Percentiles rank a stretch among this genome's conserved stretches.
Evolutionary conservation across 2,888 invertebrate species (phyloP).

Genomic region (Melanchra persicariae): DNA sequence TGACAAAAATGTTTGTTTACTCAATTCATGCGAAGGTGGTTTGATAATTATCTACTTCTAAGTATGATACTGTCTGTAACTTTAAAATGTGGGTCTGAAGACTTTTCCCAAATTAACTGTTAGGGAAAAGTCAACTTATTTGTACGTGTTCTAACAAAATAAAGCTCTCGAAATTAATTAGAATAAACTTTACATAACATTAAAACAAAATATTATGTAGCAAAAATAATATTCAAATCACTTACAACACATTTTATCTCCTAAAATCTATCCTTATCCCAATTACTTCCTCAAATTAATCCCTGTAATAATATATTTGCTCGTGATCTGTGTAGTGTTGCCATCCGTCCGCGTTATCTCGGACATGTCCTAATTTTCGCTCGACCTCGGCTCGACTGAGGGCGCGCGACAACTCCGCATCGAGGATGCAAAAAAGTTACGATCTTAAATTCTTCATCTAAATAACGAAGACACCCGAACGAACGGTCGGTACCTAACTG

Average conservation of each 20-base stretch:
- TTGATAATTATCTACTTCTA: constrained; percentile 6
- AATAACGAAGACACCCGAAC: constrained; percentile 49
- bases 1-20: constrained; percentile 22
- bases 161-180: neutral
- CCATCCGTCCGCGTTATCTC: constrained; percentile 66
- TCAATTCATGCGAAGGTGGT: neutral
- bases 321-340: constrained; percentile 51
- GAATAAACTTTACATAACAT: neutral
- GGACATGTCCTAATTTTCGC: constrained; percentile 73
- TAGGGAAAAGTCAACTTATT: neutral
- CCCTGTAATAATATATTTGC: constrained; percentile 28
- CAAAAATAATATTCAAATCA: constrained; percentile 26
- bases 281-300: constrained; percentile 42
- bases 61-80: neutral
- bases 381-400: constrained; percentile 62
- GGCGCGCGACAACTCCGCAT: constrained; percentile 56
- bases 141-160: neutral
- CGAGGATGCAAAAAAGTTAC: constrained; percentile 63
- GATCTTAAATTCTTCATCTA: constrained; percentile 57
- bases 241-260: constrained; percentile 17
- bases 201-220: neutral
- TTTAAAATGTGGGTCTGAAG: neutral
- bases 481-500: constrained; percentile 21
- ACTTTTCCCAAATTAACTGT: neutral
- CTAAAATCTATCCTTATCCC: constrained; percentile 25